Conservation (phyloP, 2,113 vertebrate genomes). For the Ranitomeya variabilis region DNA sequence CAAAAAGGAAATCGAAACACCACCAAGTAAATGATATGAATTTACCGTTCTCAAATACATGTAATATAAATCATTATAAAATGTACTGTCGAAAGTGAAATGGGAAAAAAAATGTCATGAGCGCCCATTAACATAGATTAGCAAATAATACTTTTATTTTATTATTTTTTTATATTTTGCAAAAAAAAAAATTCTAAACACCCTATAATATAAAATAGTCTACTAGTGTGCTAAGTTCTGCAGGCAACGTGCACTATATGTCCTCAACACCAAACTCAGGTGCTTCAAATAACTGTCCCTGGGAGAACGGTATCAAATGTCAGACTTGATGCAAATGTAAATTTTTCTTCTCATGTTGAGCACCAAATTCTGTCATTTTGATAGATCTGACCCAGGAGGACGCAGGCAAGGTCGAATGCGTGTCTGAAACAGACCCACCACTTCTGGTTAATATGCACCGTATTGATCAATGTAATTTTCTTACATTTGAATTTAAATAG, state of each 20-base stretch:
- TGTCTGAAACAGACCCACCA: constrained; percentile 15
- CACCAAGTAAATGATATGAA: too few relatives aligned
- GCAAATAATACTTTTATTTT: too few relatives aligned
- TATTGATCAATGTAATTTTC: constrained; percentile 30
- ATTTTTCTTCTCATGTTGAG: constrained; percentile 42
- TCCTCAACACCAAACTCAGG: constrained; percentile 21
- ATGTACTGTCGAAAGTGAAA: too few relatives aligned
- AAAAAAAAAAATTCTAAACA: too few relatives aligned
- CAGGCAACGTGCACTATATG: background rate
- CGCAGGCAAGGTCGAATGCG: constrained; percentile 42
- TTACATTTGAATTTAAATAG: background rate
- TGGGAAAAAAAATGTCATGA: too few relatives aligned
- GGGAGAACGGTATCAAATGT: constrained; percentile 38
- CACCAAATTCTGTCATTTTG: constrained; percentile 51
- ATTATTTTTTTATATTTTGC: too few relatives aligned
- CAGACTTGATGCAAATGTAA: constrained; percentile 52
- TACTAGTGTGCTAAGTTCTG: background rate
- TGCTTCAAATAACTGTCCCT: constrained; percentile 45
- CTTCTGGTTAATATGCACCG: background rate
- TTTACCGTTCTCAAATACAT: too few relatives aligned
- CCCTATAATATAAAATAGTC: background rate
- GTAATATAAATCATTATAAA: too few relatives aligned
- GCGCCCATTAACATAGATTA: too few relatives aligned
- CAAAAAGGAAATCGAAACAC: too few relatives aligned
- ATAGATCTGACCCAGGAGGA: constrained; percentile 51